Percentiles rank a stretch among this genome's conserved stretches.
These are phyloP conservation scores for Mormyrus lacerda DNA, from an alignment of 2,113 vertebrate genomes.

Conservation along the genomic window DNA sequence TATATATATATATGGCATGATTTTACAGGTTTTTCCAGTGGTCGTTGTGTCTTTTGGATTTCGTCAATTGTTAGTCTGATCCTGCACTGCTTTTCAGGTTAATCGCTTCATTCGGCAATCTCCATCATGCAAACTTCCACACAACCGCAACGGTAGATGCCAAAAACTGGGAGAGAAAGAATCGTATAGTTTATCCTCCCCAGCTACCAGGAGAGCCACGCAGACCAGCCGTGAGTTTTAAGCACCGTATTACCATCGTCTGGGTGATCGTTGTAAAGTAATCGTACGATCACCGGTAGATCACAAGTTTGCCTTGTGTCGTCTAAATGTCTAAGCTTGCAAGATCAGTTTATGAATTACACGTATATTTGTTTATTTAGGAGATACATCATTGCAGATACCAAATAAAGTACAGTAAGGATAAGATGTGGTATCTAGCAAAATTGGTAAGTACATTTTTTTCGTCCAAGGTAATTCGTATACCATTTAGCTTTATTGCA, in stretches of 20 bases:
- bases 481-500: background rate
- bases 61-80: background rate
- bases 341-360: background rate
- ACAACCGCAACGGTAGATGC: constrained; percentile 54
- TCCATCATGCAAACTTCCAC: constrained; percentile 65
- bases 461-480: background rate
- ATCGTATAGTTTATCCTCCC: constrained; percentile 72
- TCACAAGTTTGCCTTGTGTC: background rate
- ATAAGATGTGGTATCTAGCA: constrained; percentile 98
- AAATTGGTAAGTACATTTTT: constrained; percentile 71
- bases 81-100: constrained; percentile 52
- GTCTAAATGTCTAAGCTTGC: background rate
- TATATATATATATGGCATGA: background rate
- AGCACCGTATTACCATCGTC: background rate
- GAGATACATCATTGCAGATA: constrained; percentile 83
- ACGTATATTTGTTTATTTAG: constrained; percentile 47
- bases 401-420: constrained; percentile 93
- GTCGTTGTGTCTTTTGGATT: background rate
- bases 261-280: background rate
- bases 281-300: background rate
- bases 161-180: constrained; percentile 78
- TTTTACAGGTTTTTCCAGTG: background rate
- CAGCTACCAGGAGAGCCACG: constrained; percentile 75
- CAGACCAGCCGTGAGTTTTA: constrained; percentile 77
- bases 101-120: constrained; percentile 25